A percentile compares a stretch with the other conserved stretches of the same genome.
phyloP scores from a whole-genome alignment of 2,113 vertebrate species.

The Platysternon megacephalum region DNA sequence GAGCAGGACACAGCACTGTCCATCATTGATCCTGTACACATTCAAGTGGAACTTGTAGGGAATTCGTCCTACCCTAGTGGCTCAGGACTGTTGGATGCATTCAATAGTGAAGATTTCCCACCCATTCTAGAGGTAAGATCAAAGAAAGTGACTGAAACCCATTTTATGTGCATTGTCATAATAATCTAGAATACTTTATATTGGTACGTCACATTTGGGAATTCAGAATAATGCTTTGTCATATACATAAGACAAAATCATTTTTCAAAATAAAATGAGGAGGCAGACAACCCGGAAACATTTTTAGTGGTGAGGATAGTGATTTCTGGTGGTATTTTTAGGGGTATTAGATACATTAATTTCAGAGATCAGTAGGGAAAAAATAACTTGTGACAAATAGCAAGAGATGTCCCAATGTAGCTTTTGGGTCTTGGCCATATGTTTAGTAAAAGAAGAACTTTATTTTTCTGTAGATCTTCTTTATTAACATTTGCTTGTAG shows the following conservation, averaged over 20 bases:
- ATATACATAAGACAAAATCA: neutral
- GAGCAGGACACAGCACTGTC: conserved; percentile 96
- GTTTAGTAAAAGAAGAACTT: neutral
- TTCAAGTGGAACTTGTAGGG: conserved; percentile 94
- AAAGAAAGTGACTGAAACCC: neutral
- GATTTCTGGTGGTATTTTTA: neutral
- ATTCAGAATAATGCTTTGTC: neutral
- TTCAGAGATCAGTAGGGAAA: neutral
- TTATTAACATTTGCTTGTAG: neutral
- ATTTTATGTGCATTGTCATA: neutral
- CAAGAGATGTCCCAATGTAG: neutral
- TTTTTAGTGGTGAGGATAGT: neutral
- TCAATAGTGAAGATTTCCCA: conserved; percentile 95
- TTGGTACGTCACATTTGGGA: neutral
- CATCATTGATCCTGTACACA: conserved; percentile 95
- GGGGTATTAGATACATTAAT: neutral
- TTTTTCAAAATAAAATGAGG: neutral
- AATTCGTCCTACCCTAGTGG: conserved; percentile 93
- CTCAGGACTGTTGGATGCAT: conserved; percentile 94
- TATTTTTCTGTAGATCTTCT: neutral
- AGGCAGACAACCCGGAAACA: neutral
- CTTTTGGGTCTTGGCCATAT: neutral
- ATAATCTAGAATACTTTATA: neutral
- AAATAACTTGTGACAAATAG: neutral
- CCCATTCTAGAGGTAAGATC: conserved; percentile 91